Evolutionary conservation across 1,140 invertebrate species (phyloP).

Genomic region (Varroa destructor): DNA sequence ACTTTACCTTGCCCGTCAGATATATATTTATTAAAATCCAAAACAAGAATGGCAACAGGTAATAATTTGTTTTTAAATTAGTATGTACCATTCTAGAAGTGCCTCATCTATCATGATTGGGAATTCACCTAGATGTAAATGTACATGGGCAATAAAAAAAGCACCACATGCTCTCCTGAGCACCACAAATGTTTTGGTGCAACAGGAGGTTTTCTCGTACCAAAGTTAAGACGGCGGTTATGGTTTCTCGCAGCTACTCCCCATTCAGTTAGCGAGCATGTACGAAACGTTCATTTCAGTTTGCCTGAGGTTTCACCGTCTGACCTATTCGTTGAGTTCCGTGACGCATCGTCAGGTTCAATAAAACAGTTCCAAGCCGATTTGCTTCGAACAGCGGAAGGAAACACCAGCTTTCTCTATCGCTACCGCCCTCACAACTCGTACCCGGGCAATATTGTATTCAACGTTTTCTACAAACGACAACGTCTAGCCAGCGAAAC

Average conservation of each 20-base stretch:
- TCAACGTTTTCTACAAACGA: constrained; percentile 2
- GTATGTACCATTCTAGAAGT: neutral
- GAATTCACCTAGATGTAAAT: too few relatives aligned
- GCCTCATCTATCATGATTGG: too few relatives aligned
- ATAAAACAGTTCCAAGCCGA: constrained; percentile 3
- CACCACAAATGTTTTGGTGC: too few relatives aligned
- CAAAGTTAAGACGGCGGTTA: too few relatives aligned
- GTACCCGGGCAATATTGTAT: neutral
- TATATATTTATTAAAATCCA: constrained; percentile 33
- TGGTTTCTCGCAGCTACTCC: too few relatives aligned
- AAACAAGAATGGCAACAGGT: constrained; percentile 30
- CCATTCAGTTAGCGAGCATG: too few relatives aligned
- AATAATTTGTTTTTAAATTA: constrained; percentile 27
- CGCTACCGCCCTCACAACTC: too few relatives aligned
- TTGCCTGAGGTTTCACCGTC: neutral
- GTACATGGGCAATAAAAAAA: too few relatives aligned
- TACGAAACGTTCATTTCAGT: neutral
- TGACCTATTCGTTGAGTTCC: neutral
- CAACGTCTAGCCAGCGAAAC: neutral
- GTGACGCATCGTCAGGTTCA: neutral
- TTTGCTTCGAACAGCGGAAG: constrained; percentile 1
- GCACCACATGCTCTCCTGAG: too few relatives aligned
- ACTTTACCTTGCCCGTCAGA: constrained; percentile 33
- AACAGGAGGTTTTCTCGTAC: too few relatives aligned
- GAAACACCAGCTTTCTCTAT: neutral